A percentile compares a stretch with the other conserved stretches of the same genome.
These are phyloP conservation scores for Kuschelorhynchus macadamiae DNA, from an alignment of 2,888 invertebrate species.

Conservation along the genomic window DNA sequence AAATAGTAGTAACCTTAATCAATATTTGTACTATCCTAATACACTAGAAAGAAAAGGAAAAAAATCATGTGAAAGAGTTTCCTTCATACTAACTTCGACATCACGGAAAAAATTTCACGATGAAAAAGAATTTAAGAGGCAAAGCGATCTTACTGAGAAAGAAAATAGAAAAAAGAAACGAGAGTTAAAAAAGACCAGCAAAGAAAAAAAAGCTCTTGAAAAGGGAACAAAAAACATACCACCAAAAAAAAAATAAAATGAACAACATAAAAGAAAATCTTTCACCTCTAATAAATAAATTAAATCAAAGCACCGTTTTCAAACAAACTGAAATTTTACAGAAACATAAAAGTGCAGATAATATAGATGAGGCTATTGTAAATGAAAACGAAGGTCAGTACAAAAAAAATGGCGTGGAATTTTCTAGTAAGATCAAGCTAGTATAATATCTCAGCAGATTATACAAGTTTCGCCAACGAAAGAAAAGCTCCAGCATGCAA, in stretches of 20 bases:
- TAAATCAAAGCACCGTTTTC: too few species aligned
- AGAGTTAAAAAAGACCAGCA: conserved; percentile 14
- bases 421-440: background rate
- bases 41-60: conserved; percentile 21
- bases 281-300: background rate
- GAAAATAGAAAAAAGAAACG: conserved; percentile 26
- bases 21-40: conserved; percentile 20
- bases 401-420: background rate
- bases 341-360: too few species aligned
- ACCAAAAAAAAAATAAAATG: background rate
- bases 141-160: conserved; percentile 10
- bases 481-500: conserved; percentile 1
- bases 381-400: too few species aligned
- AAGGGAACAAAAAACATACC: conserved; percentile 18
- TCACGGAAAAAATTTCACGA: conserved; percentile 31
- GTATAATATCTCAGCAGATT: conserved; percentile 7
- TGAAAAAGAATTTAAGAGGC: conserved; percentile 25
- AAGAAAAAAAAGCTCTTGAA: conserved; percentile 9
- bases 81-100: conserved; percentile 22
- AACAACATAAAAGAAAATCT: background rate
- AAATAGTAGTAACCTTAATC: conserved; percentile 2
- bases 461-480: background rate
- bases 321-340: too few species aligned
- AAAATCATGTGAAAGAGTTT: conserved; percentile 13
- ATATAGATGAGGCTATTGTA: too few species aligned